Percentiles rank a stretch among this genome's conserved stretches.
Conservation (phyloP, 2,888 invertebrate genomes). For the Eupithecia centaureata region DNA sequence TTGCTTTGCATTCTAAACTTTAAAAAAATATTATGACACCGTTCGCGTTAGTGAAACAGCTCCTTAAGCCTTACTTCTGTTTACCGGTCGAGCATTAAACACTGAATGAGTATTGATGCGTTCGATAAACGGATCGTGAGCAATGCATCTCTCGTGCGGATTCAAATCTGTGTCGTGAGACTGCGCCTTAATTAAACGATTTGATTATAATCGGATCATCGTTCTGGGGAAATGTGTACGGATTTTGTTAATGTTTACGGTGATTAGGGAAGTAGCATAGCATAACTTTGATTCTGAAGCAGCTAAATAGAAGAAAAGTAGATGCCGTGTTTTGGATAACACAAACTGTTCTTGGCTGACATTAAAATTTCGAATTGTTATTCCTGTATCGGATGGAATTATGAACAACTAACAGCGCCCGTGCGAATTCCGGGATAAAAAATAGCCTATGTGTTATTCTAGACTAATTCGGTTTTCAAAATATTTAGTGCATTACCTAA, state of each 20-base stretch:
- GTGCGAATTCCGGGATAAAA: too few relatives aligned
- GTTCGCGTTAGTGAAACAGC: constrained; percentile 15
- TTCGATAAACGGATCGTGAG: constrained; percentile 74
- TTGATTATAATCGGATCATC: constrained; percentile 59
- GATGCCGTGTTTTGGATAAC: too few relatives aligned
- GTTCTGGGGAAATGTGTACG: constrained; percentile 58
- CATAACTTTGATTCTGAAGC: neutral
- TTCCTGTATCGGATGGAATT: neutral
- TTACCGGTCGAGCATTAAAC: constrained; percentile 62
- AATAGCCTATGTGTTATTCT: too few relatives aligned
- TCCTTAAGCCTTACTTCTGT: constrained; percentile 53
- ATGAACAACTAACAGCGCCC: too few relatives aligned
- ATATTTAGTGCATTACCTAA: too few relatives aligned
- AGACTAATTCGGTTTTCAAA: too few relatives aligned
- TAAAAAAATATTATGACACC: neutral
- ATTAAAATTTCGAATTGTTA: neutral
- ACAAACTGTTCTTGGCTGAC: neutral
- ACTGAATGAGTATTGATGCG: constrained; percentile 66
- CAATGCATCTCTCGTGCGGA: constrained; percentile 57
- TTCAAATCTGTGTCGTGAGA: constrained; percentile 58
- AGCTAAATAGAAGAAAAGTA: neutral
- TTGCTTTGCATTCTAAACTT: neutral
- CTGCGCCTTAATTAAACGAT: constrained; percentile 66
- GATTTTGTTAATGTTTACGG: constrained; percentile 31
- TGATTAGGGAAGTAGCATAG: neutral